phyloP scores from a whole-genome alignment of 2,113 vertebrate species.

The Mastomys natalensis region DNA sequence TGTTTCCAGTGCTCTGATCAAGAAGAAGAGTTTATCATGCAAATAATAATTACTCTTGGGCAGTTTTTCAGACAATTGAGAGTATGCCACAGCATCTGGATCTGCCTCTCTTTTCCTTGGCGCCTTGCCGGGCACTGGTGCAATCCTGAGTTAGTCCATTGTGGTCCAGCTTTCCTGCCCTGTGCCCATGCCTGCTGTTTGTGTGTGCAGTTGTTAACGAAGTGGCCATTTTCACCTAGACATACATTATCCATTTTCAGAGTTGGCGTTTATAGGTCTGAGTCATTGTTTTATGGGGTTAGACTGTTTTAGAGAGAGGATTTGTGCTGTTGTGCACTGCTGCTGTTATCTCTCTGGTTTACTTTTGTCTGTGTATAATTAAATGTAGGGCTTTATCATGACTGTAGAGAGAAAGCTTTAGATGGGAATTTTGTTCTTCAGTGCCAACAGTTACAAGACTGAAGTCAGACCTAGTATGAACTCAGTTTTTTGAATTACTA shows the following conservation, averaged over 20 bases:
- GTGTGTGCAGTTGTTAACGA: neutral
- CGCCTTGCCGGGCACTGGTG: neutral
- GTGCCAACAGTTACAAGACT: neutral
- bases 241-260: neutral
- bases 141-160: neutral
- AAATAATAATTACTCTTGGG: slow-evolving; percentile 37
- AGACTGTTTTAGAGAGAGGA: neutral
- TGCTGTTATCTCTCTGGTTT: neutral
- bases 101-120: neutral
- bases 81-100: neutral
- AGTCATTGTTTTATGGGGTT: neutral
- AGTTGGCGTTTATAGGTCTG: neutral
- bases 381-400: slow-evolving; percentile 13
- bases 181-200: neutral
- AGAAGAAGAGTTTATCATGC: neutral
- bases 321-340: neutral
- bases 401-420: neutral
- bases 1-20: slow-evolving; percentile 40
- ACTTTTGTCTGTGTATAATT: slow-evolving; percentile 16
- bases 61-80: neutral
- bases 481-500: neutral
- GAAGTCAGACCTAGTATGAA: neutral
- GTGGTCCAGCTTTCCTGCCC: neutral
- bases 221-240: neutral
- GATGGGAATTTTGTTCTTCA: slow-evolving; percentile 1